Conservation (phyloP, 2,113 vertebrate genomes). For the Scolopax mira region DNA sequence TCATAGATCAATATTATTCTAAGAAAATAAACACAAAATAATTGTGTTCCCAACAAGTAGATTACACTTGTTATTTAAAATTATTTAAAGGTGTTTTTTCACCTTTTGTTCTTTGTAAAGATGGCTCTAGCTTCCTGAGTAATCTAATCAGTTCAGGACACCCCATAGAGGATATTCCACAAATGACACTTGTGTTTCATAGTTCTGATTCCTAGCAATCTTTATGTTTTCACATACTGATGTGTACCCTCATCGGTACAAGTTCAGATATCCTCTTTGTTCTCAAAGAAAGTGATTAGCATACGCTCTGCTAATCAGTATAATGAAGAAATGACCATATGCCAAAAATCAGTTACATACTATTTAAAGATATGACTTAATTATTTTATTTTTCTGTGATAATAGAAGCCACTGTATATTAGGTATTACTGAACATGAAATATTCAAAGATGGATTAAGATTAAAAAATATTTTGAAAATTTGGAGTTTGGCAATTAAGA, state of each 20-base stretch:
- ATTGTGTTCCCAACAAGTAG: neutral
- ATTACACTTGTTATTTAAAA: neutral
- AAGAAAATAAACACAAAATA: neutral
- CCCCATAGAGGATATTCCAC: neutral
- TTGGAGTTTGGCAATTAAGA: neutral
- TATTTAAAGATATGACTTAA: neutral
- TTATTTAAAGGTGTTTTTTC: neutral
- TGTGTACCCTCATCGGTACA: neutral
- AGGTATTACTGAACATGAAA: neutral
- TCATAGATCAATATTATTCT: neutral
- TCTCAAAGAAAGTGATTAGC: neutral
- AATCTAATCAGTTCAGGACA: neutral
- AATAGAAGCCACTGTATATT: neutral
- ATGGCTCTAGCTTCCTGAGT: neutral
- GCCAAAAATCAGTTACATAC: neutral
- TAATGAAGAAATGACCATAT: neutral
- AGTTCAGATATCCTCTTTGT: neutral
- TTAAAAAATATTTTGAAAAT: neutral
- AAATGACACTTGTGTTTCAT: neutral
- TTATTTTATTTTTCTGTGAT: neutral
- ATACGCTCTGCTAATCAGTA: neutral
- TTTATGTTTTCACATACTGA: neutral
- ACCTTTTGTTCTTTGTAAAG: neutral
- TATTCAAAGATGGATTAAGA: neutral
- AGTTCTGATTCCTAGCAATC: neutral